phyloP scores from a whole-genome alignment of 2,888 invertebrate genomes.

The Strigamia transsilvanica region DNA sequence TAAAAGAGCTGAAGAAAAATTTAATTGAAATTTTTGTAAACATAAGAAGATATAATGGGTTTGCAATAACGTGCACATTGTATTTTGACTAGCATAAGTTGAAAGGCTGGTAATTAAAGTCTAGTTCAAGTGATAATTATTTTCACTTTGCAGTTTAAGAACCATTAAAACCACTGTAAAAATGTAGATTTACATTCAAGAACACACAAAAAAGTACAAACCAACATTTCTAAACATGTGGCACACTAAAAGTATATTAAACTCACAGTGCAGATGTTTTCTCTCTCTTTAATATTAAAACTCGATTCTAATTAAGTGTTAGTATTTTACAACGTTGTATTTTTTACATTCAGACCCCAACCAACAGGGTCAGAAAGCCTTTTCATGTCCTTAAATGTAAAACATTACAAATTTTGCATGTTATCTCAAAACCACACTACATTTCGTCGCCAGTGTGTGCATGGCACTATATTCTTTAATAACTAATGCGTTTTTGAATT shows the following conservation, averaged over 20 bases:
- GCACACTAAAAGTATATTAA: background rate
- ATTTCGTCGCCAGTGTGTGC: too few species aligned
- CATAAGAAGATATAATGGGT: background rate
- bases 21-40: background rate
- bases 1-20: background rate
- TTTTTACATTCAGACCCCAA: background rate
- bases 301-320: conserved; percentile 1
- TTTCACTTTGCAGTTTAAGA: background rate
- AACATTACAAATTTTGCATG: background rate
- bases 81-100: background rate
- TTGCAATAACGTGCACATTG: background rate
- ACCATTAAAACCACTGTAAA: background rate
- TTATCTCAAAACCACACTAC: too few species aligned
- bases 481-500: too few species aligned
- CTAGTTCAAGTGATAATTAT: background rate
- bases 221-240: background rate
- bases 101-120: too few species aligned
- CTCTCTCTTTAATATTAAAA: conserved; percentile 3
- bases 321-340: background rate
- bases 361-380: background rate
- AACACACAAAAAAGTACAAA: background rate
- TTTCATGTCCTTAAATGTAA: background rate
- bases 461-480: too few species aligned
- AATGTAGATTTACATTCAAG: too few species aligned
- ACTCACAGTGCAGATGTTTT: background rate